Conservation (phyloP, 2,797 vertebrate genomes). For the Kryptolebias ocellatus region DNA sequence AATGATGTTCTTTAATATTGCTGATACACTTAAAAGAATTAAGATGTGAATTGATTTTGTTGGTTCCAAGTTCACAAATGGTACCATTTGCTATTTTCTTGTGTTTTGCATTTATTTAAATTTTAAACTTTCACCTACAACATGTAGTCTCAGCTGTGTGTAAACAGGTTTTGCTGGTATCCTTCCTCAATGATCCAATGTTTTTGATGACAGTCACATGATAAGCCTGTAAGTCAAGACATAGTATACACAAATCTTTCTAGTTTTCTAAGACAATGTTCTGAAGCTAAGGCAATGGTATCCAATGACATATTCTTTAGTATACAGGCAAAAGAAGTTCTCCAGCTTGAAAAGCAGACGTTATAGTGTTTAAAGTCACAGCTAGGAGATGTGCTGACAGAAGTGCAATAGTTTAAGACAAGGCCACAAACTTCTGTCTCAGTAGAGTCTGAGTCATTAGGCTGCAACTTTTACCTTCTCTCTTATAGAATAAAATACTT, state of each 20-base stretch:
- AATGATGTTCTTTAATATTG: too few relatives aligned
- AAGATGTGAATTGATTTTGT: too few relatives aligned
- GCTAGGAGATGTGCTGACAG: background rate
- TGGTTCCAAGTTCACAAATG: too few relatives aligned
- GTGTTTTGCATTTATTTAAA: too few relatives aligned
- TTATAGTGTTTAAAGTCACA: constrained; percentile 10
- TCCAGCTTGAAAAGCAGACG: background rate
- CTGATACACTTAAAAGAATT: too few relatives aligned
- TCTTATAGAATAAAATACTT: background rate
- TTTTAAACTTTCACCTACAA: too few relatives aligned
- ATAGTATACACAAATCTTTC: background rate
- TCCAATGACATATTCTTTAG: constrained; percentile 2
- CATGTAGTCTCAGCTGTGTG: too few relatives aligned
- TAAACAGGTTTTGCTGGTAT: background rate
- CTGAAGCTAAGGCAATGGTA: background rate
- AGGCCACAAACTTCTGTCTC: background rate
- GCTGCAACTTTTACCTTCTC: background rate
- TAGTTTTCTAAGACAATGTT: background rate
- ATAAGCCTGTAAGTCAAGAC: background rate
- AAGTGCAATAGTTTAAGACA: background rate
- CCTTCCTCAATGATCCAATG: background rate
- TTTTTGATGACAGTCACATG: background rate
- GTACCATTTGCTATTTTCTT: too few relatives aligned
- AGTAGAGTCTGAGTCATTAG: background rate
- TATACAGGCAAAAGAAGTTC: constrained; percentile 4